Base-by-base conservation (phyloP, 1,140 invertebrate genomes). In the Leptinotarsa undecemlineata region DNA sequence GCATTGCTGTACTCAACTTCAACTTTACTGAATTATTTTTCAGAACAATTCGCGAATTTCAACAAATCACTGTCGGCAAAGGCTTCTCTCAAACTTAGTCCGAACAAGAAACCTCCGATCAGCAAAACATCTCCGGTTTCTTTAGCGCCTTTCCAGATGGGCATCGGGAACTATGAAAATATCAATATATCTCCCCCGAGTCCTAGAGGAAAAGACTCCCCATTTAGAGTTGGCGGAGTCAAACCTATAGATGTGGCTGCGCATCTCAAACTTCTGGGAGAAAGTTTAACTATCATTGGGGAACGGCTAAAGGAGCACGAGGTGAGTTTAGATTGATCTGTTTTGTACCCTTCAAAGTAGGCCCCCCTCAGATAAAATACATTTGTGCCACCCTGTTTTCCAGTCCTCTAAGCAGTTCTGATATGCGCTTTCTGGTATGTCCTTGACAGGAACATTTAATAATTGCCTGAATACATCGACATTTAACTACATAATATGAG, bases 281-380 rank as follows among this genome's bases (percentile, higher is more conserved):
- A 98, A 84, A 98, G 95, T 81, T 88, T 99, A 6, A 93, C 93
- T 23, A 96, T 96, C 79, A 98, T 98, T 81, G 96, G 96, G 1
- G 94, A 96, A 85, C 87, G 96, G 48, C 88, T 98, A 1, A 96
- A 96, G 83, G 96, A 97, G 82, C 95, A 96, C 82, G 95, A 97
- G 87, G 93, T 94, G 85, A 57, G 51, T 42, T 42, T 42, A 11
- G 33, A 42, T 3, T 2, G 33, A 11, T 42, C 33, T 3, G 8
- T 33, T 33, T 26, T 6, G 26, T 26, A 6, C 26, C 5, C 5
- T 26, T 26, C 26, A 26, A 26, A 26, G 26, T 26, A 26, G 26
- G 26, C 6, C 26, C 26, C 26, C 26, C 26, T 5, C 26, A 26
- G 26, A 26, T 26, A 26, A 26, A 26, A 26, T 26, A 26, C 23